Base-by-base conservation (phyloP, 1,140 invertebrate genomes). In the Epicauta chinensis region DNA sequence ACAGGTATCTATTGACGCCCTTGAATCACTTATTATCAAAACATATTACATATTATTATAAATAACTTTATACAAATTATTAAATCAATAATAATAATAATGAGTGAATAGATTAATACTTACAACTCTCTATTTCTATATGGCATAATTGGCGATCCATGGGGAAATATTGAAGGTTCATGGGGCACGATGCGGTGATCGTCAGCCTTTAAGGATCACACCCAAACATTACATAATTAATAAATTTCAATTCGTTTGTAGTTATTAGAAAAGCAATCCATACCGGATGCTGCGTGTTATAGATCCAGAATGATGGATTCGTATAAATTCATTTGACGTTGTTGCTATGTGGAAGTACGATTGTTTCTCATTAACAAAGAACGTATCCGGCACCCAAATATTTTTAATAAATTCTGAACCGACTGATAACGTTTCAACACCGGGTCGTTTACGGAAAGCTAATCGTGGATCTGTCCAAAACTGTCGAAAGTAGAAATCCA, bases 401-500 rank as follows among this genome's bases (percentile, higher is more conserved):
- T 93, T 93, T 73, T 94, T 91, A 71, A 97, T 91, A 75, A 93
- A 97, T 78, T 92, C 94, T 61, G 86, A 94, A 60, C 87, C 93
- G 60, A 90, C 91, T 60, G 88, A 90, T 55, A 94, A 78, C 58
- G 87, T 92, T 71, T 93, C 89, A 53, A 93, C 87, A 51, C 89
- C 89, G 35, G 83, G 82, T 68, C 86, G 77, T 73, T 90, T 87
- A 72, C 84, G 85, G 77, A 94, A 97, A 55, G 87, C 88, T 69
- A 97, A 78, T 65, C 94, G 80, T 58, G 91, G 90, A 75, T 98
- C 95, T 68, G 87, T 93, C 94, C 95, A 97, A 76, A 91, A 93
- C 81, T 97, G 94, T 72, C 94, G 89, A 79, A 97, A 95, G 83
- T 97, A 97, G 81, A 98, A 94, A 80, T 98, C 95, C 81, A 97